Evolutionary conservation across 2,113 vertebrate species (phyloP).

Genomic region (Hippoglossus stenolepis): DNA sequence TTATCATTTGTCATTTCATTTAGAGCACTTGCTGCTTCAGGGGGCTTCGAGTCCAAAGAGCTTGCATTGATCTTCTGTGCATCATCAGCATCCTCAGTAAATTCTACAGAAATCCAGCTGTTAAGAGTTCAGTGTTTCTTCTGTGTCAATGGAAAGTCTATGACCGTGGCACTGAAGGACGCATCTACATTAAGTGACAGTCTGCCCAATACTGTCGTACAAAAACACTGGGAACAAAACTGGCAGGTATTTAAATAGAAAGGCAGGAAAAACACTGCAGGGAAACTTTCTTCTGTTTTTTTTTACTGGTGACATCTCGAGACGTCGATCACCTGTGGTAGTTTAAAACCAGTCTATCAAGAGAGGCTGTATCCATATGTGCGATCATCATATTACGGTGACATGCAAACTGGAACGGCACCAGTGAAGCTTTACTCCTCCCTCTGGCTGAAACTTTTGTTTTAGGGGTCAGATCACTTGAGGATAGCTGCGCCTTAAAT

Average conservation of each 20-base stretch:
- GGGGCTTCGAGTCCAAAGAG: background rate
- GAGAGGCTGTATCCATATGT: too few relatives aligned
- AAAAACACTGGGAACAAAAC: too few relatives aligned
- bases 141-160: background rate
- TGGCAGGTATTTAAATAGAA: too few relatives aligned
- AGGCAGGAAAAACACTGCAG: too few relatives aligned
- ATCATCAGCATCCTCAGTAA: background rate
- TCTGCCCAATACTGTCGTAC: background rate
- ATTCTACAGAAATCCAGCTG: background rate
- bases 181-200: background rate
- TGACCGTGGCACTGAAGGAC: background rate
- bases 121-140: background rate
- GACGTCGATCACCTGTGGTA: background rate
- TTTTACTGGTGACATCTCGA: background rate
- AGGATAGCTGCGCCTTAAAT: conserved; percentile 43
- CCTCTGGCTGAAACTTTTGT: background rate
- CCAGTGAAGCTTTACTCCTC: background rate
- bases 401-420: background rate
- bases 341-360: too few relatives aligned
- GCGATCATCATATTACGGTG: too few relatives aligned
- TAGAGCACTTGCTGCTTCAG: background rate
- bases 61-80: background rate
- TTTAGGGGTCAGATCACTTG: conserved; percentile 41
- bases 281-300: background rate
- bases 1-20: background rate